Base-by-base conservation (phyloP, 2,888 invertebrate genomes). In the Phyllotreta cruciferae region DNA sequence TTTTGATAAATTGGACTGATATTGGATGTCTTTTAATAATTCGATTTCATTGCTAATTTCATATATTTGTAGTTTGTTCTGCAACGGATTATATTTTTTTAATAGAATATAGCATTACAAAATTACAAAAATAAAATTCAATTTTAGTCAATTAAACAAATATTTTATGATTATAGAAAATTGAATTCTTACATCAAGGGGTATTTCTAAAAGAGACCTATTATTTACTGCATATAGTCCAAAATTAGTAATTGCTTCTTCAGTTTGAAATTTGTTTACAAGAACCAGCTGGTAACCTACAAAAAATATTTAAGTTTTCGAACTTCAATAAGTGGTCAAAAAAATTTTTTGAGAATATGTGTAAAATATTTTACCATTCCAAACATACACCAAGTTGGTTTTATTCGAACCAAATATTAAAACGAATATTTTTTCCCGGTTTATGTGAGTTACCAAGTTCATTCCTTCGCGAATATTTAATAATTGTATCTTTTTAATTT, bases 401-500 rank as follows among this genome's bases (percentile, higher is more conserved):
- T 55, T 49, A 13, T 56, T 55, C 55, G 69, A 61, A 39, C 68
- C 64, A 56, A 72, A 74, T 47, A 75, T 69, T 34, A 72, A 56
- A 6, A 77, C 56, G 64, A 71, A 72, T n/a, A 62, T 62, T 49
- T 67, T 56, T 52, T 69, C 60, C 44, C 66, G 45, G 44, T 65
- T 63, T 6, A 24, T 50, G 50, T 73, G 75, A n/a, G 65, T 64
- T 9, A 71, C 54, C 35, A 73, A 56, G 41, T 71, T 53, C 39
- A 56, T 52, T 6, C 70, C 64, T 37, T 68, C 54, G 7, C 65
- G 49, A 6, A 68, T 65, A 34, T 62, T 38, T 4, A 76, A 11
- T 44, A 72, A 62, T 56, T 77, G 76, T 52, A 73, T 64, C 72
- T 75, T 76, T 45, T 36, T 71, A n/a, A 75, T 50, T 45, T 66